Base-by-base conservation (phyloP, 2,113 vertebrate genomes). In the Sterna hirundo region DNA sequence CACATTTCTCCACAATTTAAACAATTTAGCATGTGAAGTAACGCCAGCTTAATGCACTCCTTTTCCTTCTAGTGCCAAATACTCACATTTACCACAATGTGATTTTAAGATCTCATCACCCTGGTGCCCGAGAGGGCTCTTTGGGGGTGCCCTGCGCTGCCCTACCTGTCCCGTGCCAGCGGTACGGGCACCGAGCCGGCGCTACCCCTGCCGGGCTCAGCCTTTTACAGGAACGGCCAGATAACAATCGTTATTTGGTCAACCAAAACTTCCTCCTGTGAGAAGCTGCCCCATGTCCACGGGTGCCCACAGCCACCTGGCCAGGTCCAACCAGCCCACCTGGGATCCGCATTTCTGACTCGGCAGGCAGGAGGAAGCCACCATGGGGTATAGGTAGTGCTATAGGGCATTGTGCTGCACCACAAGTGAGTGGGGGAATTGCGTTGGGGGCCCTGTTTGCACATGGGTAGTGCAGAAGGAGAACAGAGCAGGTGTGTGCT, bases 131-230 rank as follows among this genome's bases (percentile, higher is more conserved):
- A 32, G 23, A 21, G 38, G 34, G 17, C 27, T 68, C 36, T 21
- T 18, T 5, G n/a, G 32, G 58, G 20, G n/a, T 51, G 72, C 16
- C 26, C 38, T 15, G 30, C 0, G 2, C 65, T 27, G 51, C 21
- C 20, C 23, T 34, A 16, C 55, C 38, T 1, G 5, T 34, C 34
- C 65, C 1, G 0, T 2, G 11, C 3, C 38, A 51, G 61, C 66
- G 72, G 22, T 0, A 14, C 2, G 8, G 74, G 77, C 12, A 22
- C 3, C 0, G 2, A 49, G 46, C 27, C 3, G 2, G 9, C 0
- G 22, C 75, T 27, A 10, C 1, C 11, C 23, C 21, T 83, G 30
- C 84, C 0, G 1, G 40, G 54, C 76, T 85, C 10, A 7, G 66
- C 64, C 58, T 70, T 57, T 8, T 11, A 25, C 54, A 42, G 64